phyloP scores from a whole-genome alignment of 64 coral and sea anemone genomes.

The Porites australiensis region DNA sequence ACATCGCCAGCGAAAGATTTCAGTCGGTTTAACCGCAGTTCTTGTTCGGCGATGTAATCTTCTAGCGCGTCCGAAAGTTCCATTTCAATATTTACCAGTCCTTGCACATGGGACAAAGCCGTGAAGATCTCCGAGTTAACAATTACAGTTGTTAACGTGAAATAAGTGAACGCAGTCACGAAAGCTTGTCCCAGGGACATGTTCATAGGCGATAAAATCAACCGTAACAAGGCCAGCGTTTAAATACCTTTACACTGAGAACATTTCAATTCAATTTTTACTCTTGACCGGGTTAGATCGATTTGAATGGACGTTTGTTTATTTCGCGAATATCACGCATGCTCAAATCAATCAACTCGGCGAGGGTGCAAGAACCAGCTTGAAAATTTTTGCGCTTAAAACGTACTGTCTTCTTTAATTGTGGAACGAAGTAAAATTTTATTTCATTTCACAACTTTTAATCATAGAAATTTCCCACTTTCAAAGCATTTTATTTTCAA shows the following conservation, averaged over 20 bases:
- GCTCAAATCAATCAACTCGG: not conserved
- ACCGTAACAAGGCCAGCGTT: not conserved
- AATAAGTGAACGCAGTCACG: not conserved
- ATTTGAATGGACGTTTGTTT: not conserved
- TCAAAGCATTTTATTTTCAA: not conserved
- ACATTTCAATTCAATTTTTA: not conserved
- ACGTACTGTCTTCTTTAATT: too few species aligned
- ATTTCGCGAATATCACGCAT: conserved; percentile 43
- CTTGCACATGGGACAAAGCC: conserved; percentile 83
- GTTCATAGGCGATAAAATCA: not conserved
- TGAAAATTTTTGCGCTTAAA: not conserved
- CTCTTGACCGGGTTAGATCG: not conserved
- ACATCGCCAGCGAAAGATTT: conserved; percentile 71
- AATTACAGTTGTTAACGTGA: not conserved
- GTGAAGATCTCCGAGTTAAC: conserved; percentile 73
- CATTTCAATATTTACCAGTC: conserved; percentile 78
- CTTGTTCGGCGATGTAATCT: conserved; percentile 76
- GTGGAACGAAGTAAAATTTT: too few species aligned
- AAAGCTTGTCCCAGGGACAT: not conserved
- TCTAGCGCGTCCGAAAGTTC: conserved; percentile 74
- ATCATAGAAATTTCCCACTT: not conserved
- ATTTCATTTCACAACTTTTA: not conserved
- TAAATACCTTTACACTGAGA: not conserved
- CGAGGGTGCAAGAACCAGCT: not conserved
- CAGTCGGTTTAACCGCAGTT: conserved; percentile 47